Base-by-base conservation (phyloP, 2,797 vertebrate genomes). In the Gobio occitaniae region DNA sequence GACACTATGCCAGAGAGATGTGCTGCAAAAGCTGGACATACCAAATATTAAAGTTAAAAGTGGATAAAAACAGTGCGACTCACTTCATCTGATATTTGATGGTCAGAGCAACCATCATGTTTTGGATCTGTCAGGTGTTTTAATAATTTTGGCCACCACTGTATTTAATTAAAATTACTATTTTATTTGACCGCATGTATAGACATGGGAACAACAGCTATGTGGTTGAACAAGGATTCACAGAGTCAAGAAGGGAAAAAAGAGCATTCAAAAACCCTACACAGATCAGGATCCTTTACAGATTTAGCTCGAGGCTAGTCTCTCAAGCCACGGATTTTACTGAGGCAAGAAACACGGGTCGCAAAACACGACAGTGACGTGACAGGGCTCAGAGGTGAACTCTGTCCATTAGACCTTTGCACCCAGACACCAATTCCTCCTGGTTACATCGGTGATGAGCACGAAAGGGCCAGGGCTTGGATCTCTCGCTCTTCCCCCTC, bases 341-440 rank as follows among this genome's bases (percentile, higher is more conserved):
- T 29, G 70, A 61, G 50, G 36, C 80, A 85, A 74, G 71, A 15
- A 70, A 80, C 11, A 78, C 3, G 78, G 21, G 36, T 25, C 1
- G 50, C 41, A 74, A 71, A 80, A 69, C 65, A 80, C 4, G 63
- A 70, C 61, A 63, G 29, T 32, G 13, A 69, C 15, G n/a, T 44
- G 76, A 56, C n/a, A 65, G 54, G 78, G 41, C 76, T 66, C 54
- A 54, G 77, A 72, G 74, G 70, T 72, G 84, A 85, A 80, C 68
- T 80, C 68, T 79, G 68, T 80, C 84, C 84, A 80, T 70, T 72
- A 82, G 76, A 82, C 84, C 80, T 87, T 63, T 80, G 76, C 29
- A 68, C 75, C 56, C 75, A 66, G 70, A 86, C 59, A 78, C 54
- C 63, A 82, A 78, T 78, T 76, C 72, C 80, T 82, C 72, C 59